Percentiles rank a stretch among this genome's conserved stretches.
These are phyloP conservation scores for Chymomyza caudatula DNA, from an alignment of 2,888 invertebrate genomes.

Conservation along the genomic window DNA sequence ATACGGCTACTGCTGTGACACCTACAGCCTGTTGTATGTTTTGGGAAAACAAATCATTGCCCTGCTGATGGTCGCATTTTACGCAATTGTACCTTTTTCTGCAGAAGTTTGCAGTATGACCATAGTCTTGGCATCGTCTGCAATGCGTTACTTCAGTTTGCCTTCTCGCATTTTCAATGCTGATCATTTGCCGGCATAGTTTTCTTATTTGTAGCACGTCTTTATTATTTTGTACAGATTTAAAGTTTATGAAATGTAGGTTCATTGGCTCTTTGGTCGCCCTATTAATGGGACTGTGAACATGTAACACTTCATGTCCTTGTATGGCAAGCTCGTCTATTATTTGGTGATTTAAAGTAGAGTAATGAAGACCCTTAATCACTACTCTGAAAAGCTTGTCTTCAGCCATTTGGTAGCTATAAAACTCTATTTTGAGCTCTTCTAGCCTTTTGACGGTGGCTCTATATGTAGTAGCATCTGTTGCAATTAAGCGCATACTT, in stretches of 20 bases:
- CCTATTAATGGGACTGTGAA: too few relatives aligned
- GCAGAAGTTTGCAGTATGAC: slow-evolving; percentile 4
- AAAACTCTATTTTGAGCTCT: background rate
- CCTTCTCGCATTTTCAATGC: background rate
- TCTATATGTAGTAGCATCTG: background rate
- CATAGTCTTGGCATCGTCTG: slow-evolving; percentile 3
- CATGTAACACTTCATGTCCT: too few relatives aligned
- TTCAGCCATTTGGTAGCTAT: background rate
- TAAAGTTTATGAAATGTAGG: background rate
- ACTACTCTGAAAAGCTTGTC: background rate
- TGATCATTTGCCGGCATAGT: background rate
- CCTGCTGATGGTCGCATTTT: background rate
- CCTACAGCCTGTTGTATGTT: too few relatives aligned
- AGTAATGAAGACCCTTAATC: background rate
- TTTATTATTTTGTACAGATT: background rate
- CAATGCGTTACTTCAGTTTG: background rate
- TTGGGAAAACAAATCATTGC: too few relatives aligned
- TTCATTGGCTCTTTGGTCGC: too few relatives aligned
- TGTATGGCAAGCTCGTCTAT: slow-evolving; percentile 2
- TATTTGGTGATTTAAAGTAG: background rate
- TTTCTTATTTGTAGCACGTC: background rate
- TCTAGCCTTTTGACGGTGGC: background rate
- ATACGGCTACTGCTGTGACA: too few relatives aligned
- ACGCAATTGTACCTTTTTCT: background rate
- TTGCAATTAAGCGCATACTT: background rate